Evolutionary conservation across 2,888 invertebrate genomes (phyloP), one percentile per base, ranked within the genome.

Genomic region (Chrysolina haemoptera): DNA sequence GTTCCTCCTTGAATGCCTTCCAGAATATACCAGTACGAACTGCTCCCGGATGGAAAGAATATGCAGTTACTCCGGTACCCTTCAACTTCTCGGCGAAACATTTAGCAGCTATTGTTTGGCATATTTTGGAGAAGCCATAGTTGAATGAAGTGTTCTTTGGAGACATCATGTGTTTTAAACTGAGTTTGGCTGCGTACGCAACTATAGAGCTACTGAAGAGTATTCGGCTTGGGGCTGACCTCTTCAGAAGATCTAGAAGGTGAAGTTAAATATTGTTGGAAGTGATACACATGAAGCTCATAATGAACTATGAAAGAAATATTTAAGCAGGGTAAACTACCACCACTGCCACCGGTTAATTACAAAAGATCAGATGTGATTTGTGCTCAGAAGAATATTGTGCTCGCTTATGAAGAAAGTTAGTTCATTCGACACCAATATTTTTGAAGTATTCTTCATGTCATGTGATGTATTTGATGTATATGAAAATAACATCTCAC

Each of bases 171-270:
- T 82, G 74, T 10, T 78, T 69, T 35, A 81, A 14, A 62, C 79
- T 66, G 1, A 84, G 59, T 55, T 78, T 76, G 0, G 74, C 79
- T 8, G 66, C 66, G 22, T 75, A 76, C 0, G 81, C 82, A 50
- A 77, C 62, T 8, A 72, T 20, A 8, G 85, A 85, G 12, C 84
- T 77, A 1, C 84, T 82, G 65, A 82, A 85, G 22, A 85, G 76
- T 50, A 85, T 82, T 62, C 83, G 75, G 27, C 82, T 81, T 16
- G 81, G 80, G 20, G 80, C 78, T 18, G 83, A 79, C 76, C 82
- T 83, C 71, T 82, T 85, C 50, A 92, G 85, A 82, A 91, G 90
- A 71, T 89, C 90, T 70, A 89, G 20, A 64, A 64, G 16, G 18
- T 12, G 27, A 27, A 8, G 35, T n/a, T 14, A 1, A 14, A n/a